Base-by-base conservation (phyloP, 2,888 invertebrate species). In the Drosophila borealis region DNA sequence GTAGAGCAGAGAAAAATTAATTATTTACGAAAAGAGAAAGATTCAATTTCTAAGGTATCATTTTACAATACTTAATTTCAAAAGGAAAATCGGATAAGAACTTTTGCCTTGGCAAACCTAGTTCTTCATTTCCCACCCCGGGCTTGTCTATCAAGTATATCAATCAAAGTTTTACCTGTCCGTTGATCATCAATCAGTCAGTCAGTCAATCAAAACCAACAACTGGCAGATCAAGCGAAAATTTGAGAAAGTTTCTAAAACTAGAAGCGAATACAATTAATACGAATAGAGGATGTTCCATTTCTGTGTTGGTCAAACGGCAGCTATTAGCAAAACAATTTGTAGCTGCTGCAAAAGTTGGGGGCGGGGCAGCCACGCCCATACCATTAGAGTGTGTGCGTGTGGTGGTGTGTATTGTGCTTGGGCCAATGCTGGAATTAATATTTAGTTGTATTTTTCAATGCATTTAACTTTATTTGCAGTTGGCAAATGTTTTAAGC, bases 401-500 rank as follows among this genome's bases (percentile, higher is more conserved):
- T 17, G 17, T 17, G 17, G 17, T 29, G 29, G 29, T 29, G 29
- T 68, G 55, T 50, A 42, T 46, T 61, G 64, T 50, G 44, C 78
- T 57, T 68, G 34, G n/a, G n/a, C n/a, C n/a, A n/a, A n/a, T n/a
- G n/a, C n/a, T n/a, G n/a, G 63, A 78, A 88, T 88, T 88, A 86
- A 88, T 88, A 84, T 88, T 83, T 78, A 83, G 88, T 75, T 83
- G 72, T 63, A 69, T 64, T 74, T 72, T 74, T 68, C 74, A 69
- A 56, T 76, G 78, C 70, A 77, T 80, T 86, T 71, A 78, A 84
- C 81, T 88, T 88, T 80, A 86, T 73, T 74, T 80, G 79, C 74
- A 70, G 78, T 70, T 77, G 68, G 83, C 62, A 68, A 76, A 71
- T 74, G 74, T 70, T 76, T 81, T 74, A 73, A 76, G 67, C 69